Conservation (phyloP, 2,113 vertebrate species). For the Mola mola region DNA sequence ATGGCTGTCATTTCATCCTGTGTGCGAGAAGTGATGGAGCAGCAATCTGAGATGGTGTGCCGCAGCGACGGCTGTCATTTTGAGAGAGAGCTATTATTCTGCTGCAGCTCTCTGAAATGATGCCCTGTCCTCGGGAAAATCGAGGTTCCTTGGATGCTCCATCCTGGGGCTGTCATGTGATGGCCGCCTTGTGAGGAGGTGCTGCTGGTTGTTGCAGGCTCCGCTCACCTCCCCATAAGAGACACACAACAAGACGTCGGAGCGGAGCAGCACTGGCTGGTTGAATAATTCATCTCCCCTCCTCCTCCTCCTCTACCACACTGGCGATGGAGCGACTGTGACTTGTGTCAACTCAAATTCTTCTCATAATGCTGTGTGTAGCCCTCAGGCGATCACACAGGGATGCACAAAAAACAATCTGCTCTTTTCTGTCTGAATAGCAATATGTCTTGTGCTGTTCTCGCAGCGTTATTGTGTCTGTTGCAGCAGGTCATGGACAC, state of each 20-base stretch:
- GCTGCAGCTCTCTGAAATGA: slow-evolving; percentile 71
- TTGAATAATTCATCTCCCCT: slow-evolving; percentile 74
- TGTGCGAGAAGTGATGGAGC: slow-evolving; percentile 66
- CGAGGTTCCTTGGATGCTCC: slow-evolving; percentile 59
- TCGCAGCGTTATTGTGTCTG: slow-evolving; percentile 45
- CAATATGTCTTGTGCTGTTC: slow-evolving; percentile 60
- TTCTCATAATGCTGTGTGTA: slow-evolving; percentile 71
- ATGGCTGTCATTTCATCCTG: slow-evolving; percentile 66
- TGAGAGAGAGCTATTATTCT: slow-evolving; percentile 69
- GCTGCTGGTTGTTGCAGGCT: slow-evolving; percentile 62
- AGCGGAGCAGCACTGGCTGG: slow-evolving; percentile 56
- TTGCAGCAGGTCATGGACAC: slow-evolving; percentile 56
- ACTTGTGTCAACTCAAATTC: slow-evolving; percentile 78
- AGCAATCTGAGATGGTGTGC: slow-evolving; percentile 74
- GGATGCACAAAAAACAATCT: slow-evolving; percentile 35
- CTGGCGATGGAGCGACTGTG: slow-evolving; percentile 71
- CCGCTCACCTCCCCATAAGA: slow-evolving; percentile 63
- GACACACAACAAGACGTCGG: slow-evolving; percentile 72
- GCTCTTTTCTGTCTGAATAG: slow-evolving; percentile 59
- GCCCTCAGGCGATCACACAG: slow-evolving; percentile 64
- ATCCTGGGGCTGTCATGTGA: slow-evolving; percentile 66
- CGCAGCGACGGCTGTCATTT: slow-evolving; percentile 69
- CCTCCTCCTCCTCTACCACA: slow-evolving; percentile 47
- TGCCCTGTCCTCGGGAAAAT: slow-evolving; percentile 68
- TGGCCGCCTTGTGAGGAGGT: slow-evolving; percentile 45